phyloP scores from a whole-genome alignment of 2,113 vertebrate genomes.

The Zeus faber region DNA sequence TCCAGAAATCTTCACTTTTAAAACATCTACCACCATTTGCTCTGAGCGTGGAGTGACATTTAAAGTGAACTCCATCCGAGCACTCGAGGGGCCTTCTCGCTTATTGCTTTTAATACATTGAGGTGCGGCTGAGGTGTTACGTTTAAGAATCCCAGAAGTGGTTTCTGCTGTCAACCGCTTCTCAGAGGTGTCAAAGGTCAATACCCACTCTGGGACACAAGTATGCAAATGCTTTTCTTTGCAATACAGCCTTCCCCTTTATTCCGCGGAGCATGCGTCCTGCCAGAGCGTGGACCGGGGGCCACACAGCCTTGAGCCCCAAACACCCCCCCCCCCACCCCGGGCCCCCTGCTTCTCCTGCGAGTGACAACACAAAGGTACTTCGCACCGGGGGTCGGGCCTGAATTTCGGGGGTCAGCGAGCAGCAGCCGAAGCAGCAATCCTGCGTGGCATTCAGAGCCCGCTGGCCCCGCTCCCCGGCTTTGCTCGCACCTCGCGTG shows the following conservation, averaged over 20 bases:
- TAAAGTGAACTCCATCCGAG: constrained; percentile 36
- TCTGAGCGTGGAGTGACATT: constrained; percentile 44
- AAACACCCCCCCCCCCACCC: constrained; percentile 19
- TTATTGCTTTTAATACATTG: constrained; percentile 34
- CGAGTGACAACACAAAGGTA: constrained; percentile 69
- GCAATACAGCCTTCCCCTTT: constrained; percentile 68
- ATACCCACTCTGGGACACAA: constrained; percentile 65
- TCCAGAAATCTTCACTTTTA: constrained; percentile 20
- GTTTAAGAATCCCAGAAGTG: constrained; percentile 43
- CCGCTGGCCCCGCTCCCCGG: constrained; percentile 33
- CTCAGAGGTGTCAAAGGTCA: constrained; percentile 68
- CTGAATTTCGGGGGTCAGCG: constrained; percentile 74
- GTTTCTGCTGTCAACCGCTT: constrained; percentile 61
- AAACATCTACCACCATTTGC: constrained; percentile 33
- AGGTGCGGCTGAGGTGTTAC: constrained; percentile 50
- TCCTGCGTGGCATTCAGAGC: constrained; percentile 65
- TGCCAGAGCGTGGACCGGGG: constrained; percentile 54
- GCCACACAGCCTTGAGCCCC: constrained; percentile 34
- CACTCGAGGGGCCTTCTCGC: constrained; percentile 26
- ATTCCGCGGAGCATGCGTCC: constrained; percentile 70
- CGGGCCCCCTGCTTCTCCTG: constrained; percentile 41
- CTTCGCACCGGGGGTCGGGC: constrained; percentile 69
- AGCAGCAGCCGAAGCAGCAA: constrained; percentile 60
- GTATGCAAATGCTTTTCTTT: constrained; percentile 71
- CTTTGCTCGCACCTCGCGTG: constrained; percentile 57